Base-by-base conservation (phyloP, 2,797 vertebrate genomes). In the Oreochromis grahami region DNA sequence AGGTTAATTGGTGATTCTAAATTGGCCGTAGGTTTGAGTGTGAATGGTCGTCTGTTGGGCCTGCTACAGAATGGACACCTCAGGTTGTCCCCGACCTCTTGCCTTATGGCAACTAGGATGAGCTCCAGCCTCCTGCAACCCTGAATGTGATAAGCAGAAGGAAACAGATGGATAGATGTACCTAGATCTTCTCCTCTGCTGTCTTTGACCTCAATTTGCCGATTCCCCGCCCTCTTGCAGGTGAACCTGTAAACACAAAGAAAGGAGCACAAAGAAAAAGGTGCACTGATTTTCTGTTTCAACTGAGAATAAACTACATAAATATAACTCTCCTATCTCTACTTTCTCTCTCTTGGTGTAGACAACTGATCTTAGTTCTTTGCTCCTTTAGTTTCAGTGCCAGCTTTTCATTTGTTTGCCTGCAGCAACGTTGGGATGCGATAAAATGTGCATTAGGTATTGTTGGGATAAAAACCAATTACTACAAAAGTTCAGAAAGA, bases 341-440 rank as follows among this genome's bases (percentile, higher is more conserved):
- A 93, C 96, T 96, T 95, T 97, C 96, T 96, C 93, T 85, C 95
- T 96, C 87, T 97, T 89, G 17, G 95, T 89, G 1, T 84, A 96
- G 96, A 90, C 95, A 95, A 83, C 95, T 84, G 15, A 96, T 96
- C 82, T 94, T 95, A 77, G 89, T 95, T 87, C 94, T 95, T 91
- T 97, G 97, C 60, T 93, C 92, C 85, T 94, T 95, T 86, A 96
- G 96, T 92, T 96, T 95, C 78, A 93, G 92, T 85, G 90, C 94
- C 82, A 94, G 89, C 84, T 96, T 96, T 91, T 97, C 95, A 77
- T 96, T 97, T 87, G 93, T 86, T 80, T 94, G 91, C 90, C 97
- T 97, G 93, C 84, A 93, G 91, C 87, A 85, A 87, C 77, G 79
- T 80, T 85, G 79, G 56, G 77, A 89, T 84, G 89, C 88, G 86